Conservation (phyloP, 1,140 invertebrate genomes). For the Apis laboriosa region DNA sequence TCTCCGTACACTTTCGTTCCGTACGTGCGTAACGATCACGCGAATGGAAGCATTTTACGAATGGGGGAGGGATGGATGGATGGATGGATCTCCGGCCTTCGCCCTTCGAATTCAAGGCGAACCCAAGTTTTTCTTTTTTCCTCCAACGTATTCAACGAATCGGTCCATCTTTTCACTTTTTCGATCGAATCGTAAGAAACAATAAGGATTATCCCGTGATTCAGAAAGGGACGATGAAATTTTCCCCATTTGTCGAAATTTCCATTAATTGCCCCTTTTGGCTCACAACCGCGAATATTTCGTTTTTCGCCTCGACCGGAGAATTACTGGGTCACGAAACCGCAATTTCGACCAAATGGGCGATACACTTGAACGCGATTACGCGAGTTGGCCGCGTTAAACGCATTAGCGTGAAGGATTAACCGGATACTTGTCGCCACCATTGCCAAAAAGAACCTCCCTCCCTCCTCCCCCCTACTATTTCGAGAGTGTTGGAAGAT, state of each 20-base stretch:
- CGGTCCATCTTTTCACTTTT: no score
- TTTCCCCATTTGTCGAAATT: neutral
- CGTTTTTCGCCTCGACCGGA: neutral
- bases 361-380: slow-evolving; percentile 24
- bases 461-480: neutral
- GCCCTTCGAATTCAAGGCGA: slow-evolving; percentile 8
- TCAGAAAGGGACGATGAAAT: neutral
- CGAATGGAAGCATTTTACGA: slow-evolving; percentile 22
- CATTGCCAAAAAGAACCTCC: slow-evolving; percentile 1
- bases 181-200: no score
- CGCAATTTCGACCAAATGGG: neutral
- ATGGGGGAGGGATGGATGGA: neutral
- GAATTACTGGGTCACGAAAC: slow-evolving; percentile 8
- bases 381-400: slow-evolving; percentile 22
- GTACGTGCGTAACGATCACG: slow-evolving; percentile 46
- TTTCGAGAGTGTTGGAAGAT: neutral
- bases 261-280: neutral
- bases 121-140: no score
- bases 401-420: slow-evolving; percentile 51
- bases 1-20: slow-evolving; percentile 46
- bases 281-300: no score
- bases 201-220: neutral
- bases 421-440: slow-evolving; percentile 36
- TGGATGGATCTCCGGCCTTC: neutral
- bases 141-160: no score